Evolutionary conservation across 2,888 invertebrate genomes (phyloP).

Genomic region (Campoplex nolae): DNA sequence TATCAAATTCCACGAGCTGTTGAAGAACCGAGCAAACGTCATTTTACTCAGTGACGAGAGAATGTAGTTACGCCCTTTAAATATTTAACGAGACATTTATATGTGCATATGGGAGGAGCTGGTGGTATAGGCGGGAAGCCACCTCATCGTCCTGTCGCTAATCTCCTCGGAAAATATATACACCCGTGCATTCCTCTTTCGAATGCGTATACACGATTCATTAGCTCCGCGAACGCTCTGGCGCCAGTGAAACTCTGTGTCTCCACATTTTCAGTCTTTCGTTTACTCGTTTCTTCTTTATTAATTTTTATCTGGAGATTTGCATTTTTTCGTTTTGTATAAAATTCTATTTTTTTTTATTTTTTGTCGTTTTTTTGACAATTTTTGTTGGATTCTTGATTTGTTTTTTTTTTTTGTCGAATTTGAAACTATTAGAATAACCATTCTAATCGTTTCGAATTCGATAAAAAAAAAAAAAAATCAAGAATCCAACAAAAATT

Average conservation of each 20-base stretch:
- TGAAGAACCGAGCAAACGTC: neutral
- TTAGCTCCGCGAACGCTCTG: conserved; percentile 41
- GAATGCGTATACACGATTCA: conserved; percentile 32
- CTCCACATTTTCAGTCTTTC: conserved; percentile 19
- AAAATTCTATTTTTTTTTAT: too few relatives aligned
- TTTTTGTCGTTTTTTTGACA: too few relatives aligned
- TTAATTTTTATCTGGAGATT: neutral
- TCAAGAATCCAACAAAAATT: too few relatives aligned
- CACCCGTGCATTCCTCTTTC: conserved; percentile 51
- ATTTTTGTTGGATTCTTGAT: too few relatives aligned
- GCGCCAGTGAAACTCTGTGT: conserved; percentile 48
- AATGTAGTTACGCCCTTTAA: conserved; percentile 13
- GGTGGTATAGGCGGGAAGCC: conserved; percentile 11
- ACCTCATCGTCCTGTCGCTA: conserved; percentile 40
- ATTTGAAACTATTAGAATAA: too few relatives aligned
- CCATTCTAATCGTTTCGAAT: too few relatives aligned
- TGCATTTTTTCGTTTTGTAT: too few relatives aligned
- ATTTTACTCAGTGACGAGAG: neutral
- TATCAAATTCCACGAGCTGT: conserved; percentile 7
- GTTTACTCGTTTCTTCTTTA: neutral
- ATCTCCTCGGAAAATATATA: conserved; percentile 12
- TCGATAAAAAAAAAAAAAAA: too few relatives aligned
- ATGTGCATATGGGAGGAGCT: conserved; percentile 32
- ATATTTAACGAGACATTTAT: conserved; percentile 5
- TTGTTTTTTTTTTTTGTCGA: too few relatives aligned